Base-by-base conservation (phyloP, 37 sponge, comb jelly and placozoan genomes). In the Ephydatia muelleri region DNA sequence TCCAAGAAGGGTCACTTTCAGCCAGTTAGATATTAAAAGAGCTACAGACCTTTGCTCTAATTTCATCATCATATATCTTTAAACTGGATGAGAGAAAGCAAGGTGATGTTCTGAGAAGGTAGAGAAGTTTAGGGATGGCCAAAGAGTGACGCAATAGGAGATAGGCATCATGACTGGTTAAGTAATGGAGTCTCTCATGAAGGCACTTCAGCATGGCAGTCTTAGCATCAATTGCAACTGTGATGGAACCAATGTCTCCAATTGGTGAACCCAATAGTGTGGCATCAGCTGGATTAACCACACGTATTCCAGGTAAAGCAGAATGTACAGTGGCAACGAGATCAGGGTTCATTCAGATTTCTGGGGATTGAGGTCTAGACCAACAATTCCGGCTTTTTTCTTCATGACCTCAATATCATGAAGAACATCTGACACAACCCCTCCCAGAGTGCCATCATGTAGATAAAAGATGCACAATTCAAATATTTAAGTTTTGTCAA, bases 61-160 rank as follows among this genome's bases (percentile, higher is more conserved):
- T 70, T 22, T 32, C 9, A n/a, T 40, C 26, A 77, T 88, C 72
- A 77, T 38, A 87, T 1, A 6, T 65, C 29, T 35, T 30, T 30
- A 75, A 30, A 47, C 38, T 14, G 27, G 79, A 68, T 6, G 66
- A 28, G 72, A 71, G 47, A 39, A 40, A 88, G 74, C 77, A 85
- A 2, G 78, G 90, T 22, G 90, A 49, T 57, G 85, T 85, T 34
- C 90, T 39, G 30, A 90, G 77, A 6, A 75, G 65, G 38, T 90
- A 67, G 0, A 84, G 49, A 16, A 90, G 70, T 47, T 85, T 84
- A 23, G 90, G 85, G 65, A 90, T 79, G 28, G 90, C 68, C 57
- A 89, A 79, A 25, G 84, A 78, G 40, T 89, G 65, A 13, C 68
- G 23, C 1, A 89, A 72, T 0, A 88, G 83, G 25, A 74, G 67